These are phyloP conservation scores for Microtus pennsylvanicus DNA, from an alignment of 2,113 vertebrate genomes.

Conservation along the genomic window DNA sequence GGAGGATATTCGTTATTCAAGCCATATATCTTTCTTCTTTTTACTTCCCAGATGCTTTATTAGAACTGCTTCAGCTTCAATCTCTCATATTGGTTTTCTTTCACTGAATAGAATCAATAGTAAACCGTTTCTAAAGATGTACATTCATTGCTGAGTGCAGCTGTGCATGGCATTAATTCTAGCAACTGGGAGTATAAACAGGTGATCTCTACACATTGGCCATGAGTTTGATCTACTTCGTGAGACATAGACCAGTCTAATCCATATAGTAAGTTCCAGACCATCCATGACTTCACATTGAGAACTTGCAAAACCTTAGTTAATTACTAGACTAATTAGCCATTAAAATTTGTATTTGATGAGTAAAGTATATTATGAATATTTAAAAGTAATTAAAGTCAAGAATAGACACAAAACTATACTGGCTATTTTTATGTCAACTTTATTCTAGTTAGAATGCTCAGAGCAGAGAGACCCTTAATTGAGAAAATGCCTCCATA, in stretches of 20 bases:
- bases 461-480: background rate
- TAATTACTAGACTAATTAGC: background rate
- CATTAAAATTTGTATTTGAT: background rate
- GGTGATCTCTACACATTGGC: background rate
- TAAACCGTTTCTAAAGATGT: background rate
- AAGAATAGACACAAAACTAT: background rate
- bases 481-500: background rate
- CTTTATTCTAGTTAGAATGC: background rate
- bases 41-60: background rate
- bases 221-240: background rate
- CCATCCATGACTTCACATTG: background rate
- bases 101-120: background rate
- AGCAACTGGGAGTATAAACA: background rate
- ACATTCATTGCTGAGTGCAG: background rate
- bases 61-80: background rate
- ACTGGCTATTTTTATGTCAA: background rate
- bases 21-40: background rate
- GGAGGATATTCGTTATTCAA: background rate
- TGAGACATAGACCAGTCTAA: background rate
- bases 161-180: background rate
- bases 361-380: background rate
- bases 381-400: background rate
- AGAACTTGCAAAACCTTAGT: background rate
- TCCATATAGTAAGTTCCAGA: background rate
- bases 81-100: background rate